Evolutionary conservation across 35 echinoderm and acorn worm species (phyloP).

Genomic region (Chiridota heheva): DNA sequence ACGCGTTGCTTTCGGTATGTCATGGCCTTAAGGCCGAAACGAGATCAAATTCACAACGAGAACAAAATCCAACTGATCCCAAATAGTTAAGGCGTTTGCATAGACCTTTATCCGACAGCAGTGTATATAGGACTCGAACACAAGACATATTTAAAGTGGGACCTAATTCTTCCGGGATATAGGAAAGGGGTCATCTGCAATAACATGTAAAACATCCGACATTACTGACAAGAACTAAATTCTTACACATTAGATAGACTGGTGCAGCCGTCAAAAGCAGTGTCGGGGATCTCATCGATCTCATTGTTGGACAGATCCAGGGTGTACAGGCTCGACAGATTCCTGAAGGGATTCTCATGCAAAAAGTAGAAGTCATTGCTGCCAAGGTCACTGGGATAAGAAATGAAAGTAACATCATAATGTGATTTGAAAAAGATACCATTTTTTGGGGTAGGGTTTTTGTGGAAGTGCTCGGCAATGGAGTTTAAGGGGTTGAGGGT

Average conservation of each 20-base stretch:
- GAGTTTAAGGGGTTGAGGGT: too few relatives aligned
- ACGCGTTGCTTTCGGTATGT: too few relatives aligned
- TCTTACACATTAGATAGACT: slow-evolving; percentile 66
- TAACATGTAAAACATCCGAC: neutral
- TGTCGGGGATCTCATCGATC: slow-evolving; percentile 83
- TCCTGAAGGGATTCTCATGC: slow-evolving; percentile 80
- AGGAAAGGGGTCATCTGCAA: too few relatives aligned
- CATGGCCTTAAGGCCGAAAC: too few relatives aligned
- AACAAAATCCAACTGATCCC: too few relatives aligned
- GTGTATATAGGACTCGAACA: too few relatives aligned
- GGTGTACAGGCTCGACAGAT: slow-evolving; percentile 34
- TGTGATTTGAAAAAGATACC: too few relatives aligned
- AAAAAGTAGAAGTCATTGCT: slow-evolving; percentile 82
- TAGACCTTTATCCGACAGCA: too few relatives aligned
- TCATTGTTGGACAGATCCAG: slow-evolving; percentile 56
- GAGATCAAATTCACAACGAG: too few relatives aligned
- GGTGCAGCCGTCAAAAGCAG: slow-evolving; percentile 82
- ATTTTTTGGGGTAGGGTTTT: neutral
- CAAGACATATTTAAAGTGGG: too few relatives aligned
- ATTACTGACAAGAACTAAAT: neutral
- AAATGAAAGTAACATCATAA: neutral
- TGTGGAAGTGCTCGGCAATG: neutral
- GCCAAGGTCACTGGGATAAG: slow-evolving; percentile 44
- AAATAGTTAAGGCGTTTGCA: too few relatives aligned
- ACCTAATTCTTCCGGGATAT: too few relatives aligned